Conservation (phyloP, 2,797 vertebrate genomes). For the Syngnathus rostellatus region DNA sequence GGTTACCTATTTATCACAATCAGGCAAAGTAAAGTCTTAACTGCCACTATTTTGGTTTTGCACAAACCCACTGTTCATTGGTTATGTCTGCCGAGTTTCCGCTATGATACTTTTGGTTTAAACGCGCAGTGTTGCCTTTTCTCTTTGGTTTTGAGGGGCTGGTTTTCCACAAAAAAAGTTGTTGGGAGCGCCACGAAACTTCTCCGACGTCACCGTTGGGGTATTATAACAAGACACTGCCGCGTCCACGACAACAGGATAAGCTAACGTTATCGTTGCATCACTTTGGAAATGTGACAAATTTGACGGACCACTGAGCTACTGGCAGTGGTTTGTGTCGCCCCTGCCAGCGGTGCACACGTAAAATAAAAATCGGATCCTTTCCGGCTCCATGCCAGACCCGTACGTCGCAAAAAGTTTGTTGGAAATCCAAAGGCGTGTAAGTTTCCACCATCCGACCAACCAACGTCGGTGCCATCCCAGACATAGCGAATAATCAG, state of each 20-base stretch:
- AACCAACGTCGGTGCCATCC: neutral
- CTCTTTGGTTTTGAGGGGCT: neutral
- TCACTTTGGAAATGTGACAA: neutral
- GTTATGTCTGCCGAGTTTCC: neutral
- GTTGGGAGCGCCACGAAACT: neutral
- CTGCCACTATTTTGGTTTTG: neutral
- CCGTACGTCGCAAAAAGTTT: no score
- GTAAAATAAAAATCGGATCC: no score
- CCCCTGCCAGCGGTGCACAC: neutral
- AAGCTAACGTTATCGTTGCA: neutral
- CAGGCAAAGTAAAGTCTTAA: slow-evolving; percentile 34
- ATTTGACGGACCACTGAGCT: neutral
- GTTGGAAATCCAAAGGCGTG: no score
- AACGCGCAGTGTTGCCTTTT: neutral
- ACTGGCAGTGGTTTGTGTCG: neutral
- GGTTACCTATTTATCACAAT: slow-evolving; percentile 50
- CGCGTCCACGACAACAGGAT: neutral
- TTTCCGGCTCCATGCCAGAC: no score
- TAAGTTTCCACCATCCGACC: neutral
- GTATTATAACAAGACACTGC: neutral
- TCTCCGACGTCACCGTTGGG: neutral
- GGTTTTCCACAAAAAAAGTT: neutral
- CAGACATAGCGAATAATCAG: neutral
- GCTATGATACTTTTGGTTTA: neutral
- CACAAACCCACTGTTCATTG: no score